Evolutionary conservation across 2,888 invertebrate genomes (phyloP).

Genomic region (Eurytoma adleriae): DNA sequence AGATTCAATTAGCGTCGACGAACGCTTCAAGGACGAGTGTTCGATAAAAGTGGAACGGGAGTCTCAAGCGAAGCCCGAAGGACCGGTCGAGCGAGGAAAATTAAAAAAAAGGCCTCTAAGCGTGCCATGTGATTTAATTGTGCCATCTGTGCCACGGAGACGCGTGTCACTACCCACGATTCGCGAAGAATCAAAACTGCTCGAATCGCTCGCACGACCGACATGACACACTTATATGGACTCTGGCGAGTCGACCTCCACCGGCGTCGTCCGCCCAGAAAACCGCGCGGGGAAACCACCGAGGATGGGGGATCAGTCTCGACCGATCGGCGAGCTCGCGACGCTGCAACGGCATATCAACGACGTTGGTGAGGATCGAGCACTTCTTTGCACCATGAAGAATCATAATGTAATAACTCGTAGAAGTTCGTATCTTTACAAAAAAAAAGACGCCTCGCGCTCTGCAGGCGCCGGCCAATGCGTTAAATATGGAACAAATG

Average conservation of each 20-base stretch:
- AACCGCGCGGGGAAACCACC: too few relatives aligned
- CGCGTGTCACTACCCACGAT: background rate
- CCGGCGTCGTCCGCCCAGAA: too few relatives aligned
- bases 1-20: background rate
- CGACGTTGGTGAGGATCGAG: slow-evolving; percentile 17
- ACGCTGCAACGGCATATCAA: slow-evolving; percentile 49
- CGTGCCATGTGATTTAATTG: slow-evolving; percentile 69
- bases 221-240: background rate
- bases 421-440: slow-evolving; percentile 14
- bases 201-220: background rate
- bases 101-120: slow-evolving; percentile 58
- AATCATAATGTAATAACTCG: slow-evolving; percentile 16
- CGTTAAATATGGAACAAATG: background rate
- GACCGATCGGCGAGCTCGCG: slow-evolving; percentile 14
- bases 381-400: slow-evolving; percentile 16
- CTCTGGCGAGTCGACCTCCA: too few relatives aligned
- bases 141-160: slow-evolving; percentile 67
- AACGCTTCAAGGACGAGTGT: background rate
- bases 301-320: background rate
- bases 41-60: background rate
- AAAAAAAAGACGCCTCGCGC: background rate
- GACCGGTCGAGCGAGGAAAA: slow-evolving; percentile 4
- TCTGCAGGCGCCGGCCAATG: background rate
- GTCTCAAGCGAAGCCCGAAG: background rate
- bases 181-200: background rate